Evolutionary conservation across 2,797 vertebrate genomes (phyloP).

Genomic region (Vipera ursinii): DNA sequence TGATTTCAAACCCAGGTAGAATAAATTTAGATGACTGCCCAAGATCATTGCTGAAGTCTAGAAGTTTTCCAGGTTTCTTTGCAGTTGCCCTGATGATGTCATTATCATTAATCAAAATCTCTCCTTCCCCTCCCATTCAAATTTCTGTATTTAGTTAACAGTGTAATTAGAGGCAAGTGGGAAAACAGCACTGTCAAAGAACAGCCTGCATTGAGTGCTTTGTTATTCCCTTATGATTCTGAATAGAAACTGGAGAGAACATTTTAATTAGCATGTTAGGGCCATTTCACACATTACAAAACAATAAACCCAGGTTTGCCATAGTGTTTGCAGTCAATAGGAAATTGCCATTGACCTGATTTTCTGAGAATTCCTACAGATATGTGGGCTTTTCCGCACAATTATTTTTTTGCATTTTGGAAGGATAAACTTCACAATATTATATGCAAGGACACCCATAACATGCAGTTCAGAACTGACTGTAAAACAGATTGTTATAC

Average conservation of each 20-base stretch:
- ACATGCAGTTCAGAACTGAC: neutral
- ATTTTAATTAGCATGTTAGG: neutral
- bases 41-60: neutral
- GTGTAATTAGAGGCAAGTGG: constrained; percentile 20
- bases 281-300: constrained; percentile 7
- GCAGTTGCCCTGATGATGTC: neutral
- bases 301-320: neutral
- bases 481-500: neutral
- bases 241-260: neutral
- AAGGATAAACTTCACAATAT: neutral
- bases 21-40: neutral
- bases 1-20: neutral
- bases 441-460: neutral
- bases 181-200: constrained; percentile 7
- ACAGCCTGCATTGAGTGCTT: constrained; percentile 6
- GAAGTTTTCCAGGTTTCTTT: neutral
- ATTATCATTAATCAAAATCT: neutral
- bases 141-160: constrained; percentile 1
- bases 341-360: neutral
- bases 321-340: neutral
- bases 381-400: neutral
- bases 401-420: neutral
- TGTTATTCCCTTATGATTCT: rapidly evolving
- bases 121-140: neutral
- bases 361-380: neutral